Conservation (phyloP, 1,140 invertebrate species). For the Lerema accius region DNA sequence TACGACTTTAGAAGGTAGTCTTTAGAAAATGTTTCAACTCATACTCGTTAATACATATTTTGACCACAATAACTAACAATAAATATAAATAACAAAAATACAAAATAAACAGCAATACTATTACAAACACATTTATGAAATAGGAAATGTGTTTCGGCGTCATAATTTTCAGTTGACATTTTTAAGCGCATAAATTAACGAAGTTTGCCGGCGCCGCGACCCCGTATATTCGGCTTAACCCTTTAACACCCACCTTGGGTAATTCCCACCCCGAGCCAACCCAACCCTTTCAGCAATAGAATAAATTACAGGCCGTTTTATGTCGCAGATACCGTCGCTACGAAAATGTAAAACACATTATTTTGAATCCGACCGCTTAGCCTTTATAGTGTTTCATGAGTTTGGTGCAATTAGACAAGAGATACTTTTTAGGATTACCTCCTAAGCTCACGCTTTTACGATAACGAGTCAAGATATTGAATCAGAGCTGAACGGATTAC, state of each 20-base stretch:
- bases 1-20: too few species aligned
- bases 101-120: conserved; percentile 15
- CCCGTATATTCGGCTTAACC: conserved; percentile 81
- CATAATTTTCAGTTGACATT: conserved; percentile 82
- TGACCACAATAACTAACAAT: too few species aligned
- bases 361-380: conserved; percentile 80
- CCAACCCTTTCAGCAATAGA: conserved; percentile 82
- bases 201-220: conserved; percentile 76
- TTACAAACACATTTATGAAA: conserved; percentile 65
- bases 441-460: conserved; percentile 64
- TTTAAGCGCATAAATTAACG: conserved; percentile 82
- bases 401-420: conserved; percentile 73
- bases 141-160: conserved; percentile 80
- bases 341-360: conserved; percentile 82
- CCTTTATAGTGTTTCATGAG: conserved; percentile 75
- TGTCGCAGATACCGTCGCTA: conserved; percentile 78
- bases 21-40: too few species aligned
- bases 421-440: conserved; percentile 74
- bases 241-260: conserved; percentile 82
- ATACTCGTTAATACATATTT: too few species aligned
- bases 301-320: conserved; percentile 82
- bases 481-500: conserved; percentile 42
- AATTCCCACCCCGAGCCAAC: conserved; percentile 76
- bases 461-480: conserved; percentile 63
- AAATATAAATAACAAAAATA: conserved; percentile 3